Conservation (phyloP, 1,140 invertebrate genomes). For the Stegodyphus mimosarum region DNA sequence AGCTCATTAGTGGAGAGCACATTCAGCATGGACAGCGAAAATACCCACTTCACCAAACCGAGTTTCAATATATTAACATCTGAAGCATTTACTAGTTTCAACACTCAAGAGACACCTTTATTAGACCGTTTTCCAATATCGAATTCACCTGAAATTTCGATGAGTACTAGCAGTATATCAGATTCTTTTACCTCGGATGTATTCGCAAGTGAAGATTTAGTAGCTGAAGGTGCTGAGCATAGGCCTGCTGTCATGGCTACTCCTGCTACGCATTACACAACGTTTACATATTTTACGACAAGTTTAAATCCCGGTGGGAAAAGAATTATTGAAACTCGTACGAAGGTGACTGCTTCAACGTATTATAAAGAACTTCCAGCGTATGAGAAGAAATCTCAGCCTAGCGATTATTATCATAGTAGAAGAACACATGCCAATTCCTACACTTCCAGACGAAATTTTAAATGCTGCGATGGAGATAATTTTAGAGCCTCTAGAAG, state of each 20-base stretch:
- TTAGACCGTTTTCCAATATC: too few species aligned
- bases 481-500: conserved; percentile 16
- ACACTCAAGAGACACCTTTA: too few species aligned
- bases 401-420: not conserved
- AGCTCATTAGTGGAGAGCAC: too few species aligned
- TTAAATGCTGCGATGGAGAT: conserved; percentile 4
- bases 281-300: conserved; percentile 86
- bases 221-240: not conserved
- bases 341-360: not conserved
- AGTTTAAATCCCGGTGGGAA: conserved; percentile 69
- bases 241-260: conserved; percentile 5
- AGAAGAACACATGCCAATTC: not conserved
- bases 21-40: too few species aligned
- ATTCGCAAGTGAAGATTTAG: not conserved
- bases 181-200: too few species aligned
- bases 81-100: too few species aligned
- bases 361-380: not conserved
- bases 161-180: too few species aligned
- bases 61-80: too few species aligned
- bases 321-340: conserved; percentile 24
- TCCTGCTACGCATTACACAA: conserved; percentile 73
- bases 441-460: not conserved
- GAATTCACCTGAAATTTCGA: too few species aligned
- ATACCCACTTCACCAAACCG: too few species aligned
- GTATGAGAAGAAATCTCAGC: not conserved